These are phyloP conservation scores for Polydrusus cervinus DNA, from an alignment of 2,888 invertebrate genomes.

Conservation along the genomic window DNA sequence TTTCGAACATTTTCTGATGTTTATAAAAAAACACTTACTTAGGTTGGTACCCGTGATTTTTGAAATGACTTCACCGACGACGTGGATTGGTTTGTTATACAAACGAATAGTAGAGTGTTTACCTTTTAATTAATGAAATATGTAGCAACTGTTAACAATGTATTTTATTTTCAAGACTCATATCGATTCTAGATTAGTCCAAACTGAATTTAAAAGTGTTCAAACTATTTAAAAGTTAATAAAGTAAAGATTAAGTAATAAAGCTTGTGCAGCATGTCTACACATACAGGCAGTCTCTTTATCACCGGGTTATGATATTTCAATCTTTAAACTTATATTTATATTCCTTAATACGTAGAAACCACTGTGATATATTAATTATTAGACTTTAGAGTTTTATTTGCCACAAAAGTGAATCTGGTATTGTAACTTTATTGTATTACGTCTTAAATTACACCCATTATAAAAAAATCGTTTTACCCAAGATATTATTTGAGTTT, in stretches of 20 bases:
- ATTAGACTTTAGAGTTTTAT: slow-evolving; percentile 26
- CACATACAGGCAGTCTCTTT: background rate
- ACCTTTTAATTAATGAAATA: no score
- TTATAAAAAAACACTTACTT: no score
- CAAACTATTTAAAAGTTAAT: slow-evolving; percentile 31
- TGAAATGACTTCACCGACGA: no score
- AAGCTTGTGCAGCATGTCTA: slow-evolving; percentile 22
- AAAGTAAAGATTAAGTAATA: slow-evolving; percentile 3
- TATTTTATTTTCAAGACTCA: slow-evolving; percentile 12
- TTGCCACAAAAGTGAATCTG: background rate
- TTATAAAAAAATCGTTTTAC: no score
- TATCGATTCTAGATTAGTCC: slow-evolving; percentile 33
- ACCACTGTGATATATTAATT: slow-evolving; percentile 18
- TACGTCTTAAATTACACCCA: no score
- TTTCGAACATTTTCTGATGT: no score
- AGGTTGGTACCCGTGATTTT: no score
- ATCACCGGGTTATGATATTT: background rate
- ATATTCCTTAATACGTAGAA: slow-evolving; percentile 4
- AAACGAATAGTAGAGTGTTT: no score
- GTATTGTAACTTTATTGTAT: background rate
- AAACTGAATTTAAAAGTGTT: slow-evolving; percentile 32
- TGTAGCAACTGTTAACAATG: slow-evolving; percentile 16
- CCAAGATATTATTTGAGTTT: no score
- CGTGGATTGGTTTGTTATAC: no score
- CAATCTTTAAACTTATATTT: background rate